These are phyloP conservation scores for Hyles vespertilio DNA, from an alignment of 1,140 invertebrate genomes.

Conservation along the genomic window DNA sequence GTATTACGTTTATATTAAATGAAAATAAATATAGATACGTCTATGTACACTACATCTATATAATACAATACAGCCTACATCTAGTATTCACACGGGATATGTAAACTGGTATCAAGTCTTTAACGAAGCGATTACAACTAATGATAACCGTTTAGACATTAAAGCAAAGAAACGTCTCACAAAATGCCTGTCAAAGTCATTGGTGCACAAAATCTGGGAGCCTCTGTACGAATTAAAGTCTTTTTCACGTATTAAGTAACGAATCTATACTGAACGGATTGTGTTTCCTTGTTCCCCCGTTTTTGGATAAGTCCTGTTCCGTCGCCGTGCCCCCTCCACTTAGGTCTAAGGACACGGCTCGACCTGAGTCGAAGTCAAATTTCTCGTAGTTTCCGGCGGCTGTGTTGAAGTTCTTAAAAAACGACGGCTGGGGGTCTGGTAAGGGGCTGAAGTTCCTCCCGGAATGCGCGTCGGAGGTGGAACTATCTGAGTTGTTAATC, in stretches of 20 bases:
- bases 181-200: conserved; percentile 38
- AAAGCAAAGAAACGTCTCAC: conserved; percentile 50
- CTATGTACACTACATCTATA: conserved; percentile 68
- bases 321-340: conserved; percentile 55
- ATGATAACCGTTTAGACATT: conserved; percentile 35
- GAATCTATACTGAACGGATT: conserved; percentile 93
- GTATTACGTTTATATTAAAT: conserved; percentile 52
- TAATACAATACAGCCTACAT: conserved; percentile 54
- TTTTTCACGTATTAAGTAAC: conserved; percentile 83
- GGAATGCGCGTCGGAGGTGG: conserved; percentile 69
- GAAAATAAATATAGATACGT: conserved; percentile 51
- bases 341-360: conserved; percentile 68
- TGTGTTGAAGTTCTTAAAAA: conserved; percentile 61
- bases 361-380: conserved; percentile 67
- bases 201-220: conserved; percentile 31
- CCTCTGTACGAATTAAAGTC: conserved; percentile 51
- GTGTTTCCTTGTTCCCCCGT: conserved; percentile 65
- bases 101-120: conserved; percentile 68
- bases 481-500: conserved; percentile 78
- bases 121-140: conserved; percentile 49
- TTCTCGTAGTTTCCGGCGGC: conserved; percentile 58
- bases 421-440: conserved; percentile 73
- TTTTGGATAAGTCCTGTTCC: conserved; percentile 73
- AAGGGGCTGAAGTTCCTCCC: conserved; percentile 76
- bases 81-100: conserved; percentile 72